Evolutionary conservation across 92 coral and sea anemone species (phyloP).

Genomic region (Parazoanthus swiftii): DNA sequence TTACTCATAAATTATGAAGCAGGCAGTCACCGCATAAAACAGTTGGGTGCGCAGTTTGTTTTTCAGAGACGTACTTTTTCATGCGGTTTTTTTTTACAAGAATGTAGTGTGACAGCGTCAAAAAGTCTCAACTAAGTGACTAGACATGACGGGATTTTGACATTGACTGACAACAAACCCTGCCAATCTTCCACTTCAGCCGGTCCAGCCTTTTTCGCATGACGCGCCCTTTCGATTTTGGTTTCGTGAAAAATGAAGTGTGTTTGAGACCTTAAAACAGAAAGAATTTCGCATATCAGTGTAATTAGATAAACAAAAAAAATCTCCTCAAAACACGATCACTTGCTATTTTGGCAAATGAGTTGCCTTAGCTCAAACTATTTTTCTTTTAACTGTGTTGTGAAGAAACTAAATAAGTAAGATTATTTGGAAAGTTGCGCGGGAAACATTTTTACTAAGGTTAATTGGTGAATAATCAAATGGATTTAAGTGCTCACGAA

Average conservation of each 20-base stretch:
- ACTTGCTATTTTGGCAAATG: background rate
- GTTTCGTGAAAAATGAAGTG: conserved; percentile 45
- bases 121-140: conserved; percentile 2
- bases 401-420: background rate
- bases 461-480: conserved; percentile 37
- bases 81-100: conserved; percentile 21
- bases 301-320: background rate
- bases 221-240: conserved; percentile 25
- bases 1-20: conserved; percentile 43
- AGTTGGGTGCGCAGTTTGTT: conserved; percentile 32
- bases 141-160: conserved; percentile 16
- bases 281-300: conserved; percentile 26
- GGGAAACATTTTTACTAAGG: background rate
- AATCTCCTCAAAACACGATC: background rate
- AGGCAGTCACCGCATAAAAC: conserved; percentile 19
- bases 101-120: conserved; percentile 5
- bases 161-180: conserved; percentile 9
- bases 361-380: background rate
- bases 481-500: conserved; percentile 33
- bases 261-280: conserved; percentile 23
- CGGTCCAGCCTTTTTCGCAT: conserved; percentile 22
- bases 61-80: conserved; percentile 16
- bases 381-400: background rate
- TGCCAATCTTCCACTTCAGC: conserved; percentile 30
- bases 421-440: background rate